These are phyloP conservation scores for Eulemur mongoz DNA, from an alignment of 2,797 vertebrate species.

Conservation along the genomic window DNA sequence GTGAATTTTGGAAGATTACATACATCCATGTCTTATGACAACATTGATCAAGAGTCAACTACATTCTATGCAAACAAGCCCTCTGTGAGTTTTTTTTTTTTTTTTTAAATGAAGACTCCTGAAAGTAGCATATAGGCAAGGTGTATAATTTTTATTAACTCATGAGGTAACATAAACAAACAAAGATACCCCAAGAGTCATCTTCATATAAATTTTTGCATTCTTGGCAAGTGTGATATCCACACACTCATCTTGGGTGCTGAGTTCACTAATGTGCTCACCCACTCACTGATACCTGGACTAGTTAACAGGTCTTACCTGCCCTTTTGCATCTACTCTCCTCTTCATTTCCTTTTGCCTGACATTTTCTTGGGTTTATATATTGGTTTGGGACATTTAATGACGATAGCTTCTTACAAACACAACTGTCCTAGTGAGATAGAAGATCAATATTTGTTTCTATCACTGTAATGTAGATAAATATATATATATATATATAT, in stretches of 20 bases:
- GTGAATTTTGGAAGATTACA: not conserved
- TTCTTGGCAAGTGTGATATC: not conserved
- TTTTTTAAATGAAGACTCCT: not conserved
- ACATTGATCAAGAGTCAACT: not conserved
- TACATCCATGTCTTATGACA: not conserved
- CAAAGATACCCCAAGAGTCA: not conserved
- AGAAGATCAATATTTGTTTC: conserved; percentile 48
- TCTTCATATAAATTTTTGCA: not conserved
- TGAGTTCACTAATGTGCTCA: not conserved
- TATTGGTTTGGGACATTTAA: not conserved
- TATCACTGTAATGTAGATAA: conserved; percentile 54
- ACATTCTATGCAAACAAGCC: not conserved
- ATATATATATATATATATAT: not conserved
- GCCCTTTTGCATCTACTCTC: not conserved
- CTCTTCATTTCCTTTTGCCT: not conserved
- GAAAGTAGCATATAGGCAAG: not conserved
- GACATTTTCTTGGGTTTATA: not conserved
- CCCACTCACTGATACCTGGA: not conserved
- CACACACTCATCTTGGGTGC: not conserved
- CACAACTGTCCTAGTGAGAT: conserved; percentile 1
- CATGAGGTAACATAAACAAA: not conserved
- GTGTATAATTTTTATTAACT: not conserved
- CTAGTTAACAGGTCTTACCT: not conserved
- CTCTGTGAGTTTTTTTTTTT: not conserved
- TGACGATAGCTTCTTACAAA: not conserved